Conservation (phyloP, 2,888 invertebrate species). For the Oligia fasciuncula region DNA sequence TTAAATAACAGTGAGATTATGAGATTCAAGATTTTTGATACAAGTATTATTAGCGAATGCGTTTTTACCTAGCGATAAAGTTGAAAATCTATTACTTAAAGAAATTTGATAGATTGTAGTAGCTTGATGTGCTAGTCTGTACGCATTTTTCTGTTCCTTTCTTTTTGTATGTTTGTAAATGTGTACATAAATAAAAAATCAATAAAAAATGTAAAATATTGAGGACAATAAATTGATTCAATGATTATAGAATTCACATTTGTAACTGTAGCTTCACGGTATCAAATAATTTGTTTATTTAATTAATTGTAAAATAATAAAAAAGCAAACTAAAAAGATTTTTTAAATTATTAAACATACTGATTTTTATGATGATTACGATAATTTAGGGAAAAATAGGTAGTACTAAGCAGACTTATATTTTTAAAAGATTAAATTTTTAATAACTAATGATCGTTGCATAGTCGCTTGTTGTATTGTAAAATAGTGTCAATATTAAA, state of each 20-base stretch:
- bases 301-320: neutral
- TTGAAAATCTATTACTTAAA: too few species aligned
- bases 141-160: too few species aligned
- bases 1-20: neutral
- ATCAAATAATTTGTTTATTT: conserved; percentile 2
- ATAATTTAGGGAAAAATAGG: conserved; percentile 39
- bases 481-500: conserved; percentile 41
- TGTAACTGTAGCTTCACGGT: neutral
- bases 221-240: neutral
- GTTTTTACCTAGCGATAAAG: too few species aligned
- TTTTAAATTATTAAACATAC: conserved; percentile 5
- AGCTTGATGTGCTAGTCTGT: too few species aligned
- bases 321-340: conserved; percentile 33
- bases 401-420: conserved; percentile 15
- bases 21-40: neutral
- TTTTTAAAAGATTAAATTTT: conserved; percentile 37
- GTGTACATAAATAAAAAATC: too few species aligned
- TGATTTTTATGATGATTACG: conserved; percentile 43
- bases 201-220: neutral
- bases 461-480: conserved; percentile 43
- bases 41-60: conserved; percentile 13
- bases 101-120: too few species aligned
- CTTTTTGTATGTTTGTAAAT: too few species aligned
- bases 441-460: conserved; percentile 39
- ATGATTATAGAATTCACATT: neutral